Base-by-base conservation (phyloP, 1,140 invertebrate species). In the Drosophila fuyamai region DNA sequence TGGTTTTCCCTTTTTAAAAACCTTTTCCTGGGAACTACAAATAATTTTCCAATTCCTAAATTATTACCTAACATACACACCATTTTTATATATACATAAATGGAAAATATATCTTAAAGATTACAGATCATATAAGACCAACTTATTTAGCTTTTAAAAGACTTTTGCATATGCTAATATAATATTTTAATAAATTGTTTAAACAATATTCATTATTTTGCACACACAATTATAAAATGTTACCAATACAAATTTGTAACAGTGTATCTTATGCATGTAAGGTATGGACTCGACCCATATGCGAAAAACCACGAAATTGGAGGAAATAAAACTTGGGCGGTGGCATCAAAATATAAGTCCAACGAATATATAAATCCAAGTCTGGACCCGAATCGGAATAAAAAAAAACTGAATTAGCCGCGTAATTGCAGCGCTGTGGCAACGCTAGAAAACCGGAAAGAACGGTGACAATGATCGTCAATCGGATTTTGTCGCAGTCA, bases 371-470 rank as follows among this genome's bases (percentile, higher is more conserved):
- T 38, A 16, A 13, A 36, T 61, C 32, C 70, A 32, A 40, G 72
- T 60, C 65, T 71, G 71, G 51, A 60, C 41, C 59, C 73, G 54
- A 76, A 72, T 50, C 27, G 27, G 27, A 32, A 50, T 50, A 6
- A 27, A 50, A 51, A 51, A 51, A 66, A 35, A 66, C 36, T 44
- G 14, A 71, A 67, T 63, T 36, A 51, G 44, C 59, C 56, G 60
- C 65, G 54, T 81, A 81, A 81, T 81, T 79, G 76, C 76, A 66
- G 63, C 65, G 65, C 54, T 12, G 79, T 76, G 79, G 77, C 79
- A 80, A 76, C 79, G 66, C 79, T 59, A 40, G 36, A 73, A 36
- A 51, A 59, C 59, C 65, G 47, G 61, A 80, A 44, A 59, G 35
- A 71, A 55, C 55, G 48, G 38, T 29, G 54, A 57, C 55, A 67